A percentile compares a stretch with the other conserved stretches of the same genome.
Evolutionary conservation across 2,113 vertebrate species (phyloP).

Genomic region (Dissostichus mawsoni): DNA sequence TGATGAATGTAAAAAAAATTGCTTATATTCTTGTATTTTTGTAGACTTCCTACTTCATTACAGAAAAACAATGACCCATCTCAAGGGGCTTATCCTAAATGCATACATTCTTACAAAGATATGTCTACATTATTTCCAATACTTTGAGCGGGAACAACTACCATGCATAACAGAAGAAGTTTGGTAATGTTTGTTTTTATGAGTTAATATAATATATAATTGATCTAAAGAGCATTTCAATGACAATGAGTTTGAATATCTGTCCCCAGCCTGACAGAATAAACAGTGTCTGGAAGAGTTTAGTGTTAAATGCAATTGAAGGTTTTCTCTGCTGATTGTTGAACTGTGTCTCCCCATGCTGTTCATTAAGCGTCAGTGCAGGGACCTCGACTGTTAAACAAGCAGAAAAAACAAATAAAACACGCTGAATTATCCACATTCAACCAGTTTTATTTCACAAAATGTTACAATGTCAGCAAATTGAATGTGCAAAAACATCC

Average conservation of each 20-base stretch:
- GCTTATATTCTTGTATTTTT: too few species aligned
- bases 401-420: background rate
- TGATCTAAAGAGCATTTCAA: background rate
- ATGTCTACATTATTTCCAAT: too few species aligned
- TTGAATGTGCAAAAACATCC: rapidly evolving
- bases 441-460: background rate
- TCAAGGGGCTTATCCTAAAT: too few species aligned
- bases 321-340: background rate
- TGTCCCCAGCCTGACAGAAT: background rate
- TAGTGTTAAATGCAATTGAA: background rate
- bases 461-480: too few species aligned
- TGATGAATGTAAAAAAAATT: too few species aligned
- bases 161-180: too few species aligned
- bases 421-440: background rate
- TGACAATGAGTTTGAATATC: background rate
- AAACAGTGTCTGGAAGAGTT: background rate
- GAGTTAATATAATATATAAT: background rate
- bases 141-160: too few species aligned
- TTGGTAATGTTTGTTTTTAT: too few species aligned
- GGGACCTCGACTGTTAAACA: background rate
- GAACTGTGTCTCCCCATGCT: slow-evolving; percentile 43
- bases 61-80: too few species aligned
- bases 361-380: background rate
- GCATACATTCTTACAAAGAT: too few species aligned
- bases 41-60: too few species aligned